Conservation (phyloP, 2,113 vertebrate genomes). For the Peromyscus leucopus region DNA sequence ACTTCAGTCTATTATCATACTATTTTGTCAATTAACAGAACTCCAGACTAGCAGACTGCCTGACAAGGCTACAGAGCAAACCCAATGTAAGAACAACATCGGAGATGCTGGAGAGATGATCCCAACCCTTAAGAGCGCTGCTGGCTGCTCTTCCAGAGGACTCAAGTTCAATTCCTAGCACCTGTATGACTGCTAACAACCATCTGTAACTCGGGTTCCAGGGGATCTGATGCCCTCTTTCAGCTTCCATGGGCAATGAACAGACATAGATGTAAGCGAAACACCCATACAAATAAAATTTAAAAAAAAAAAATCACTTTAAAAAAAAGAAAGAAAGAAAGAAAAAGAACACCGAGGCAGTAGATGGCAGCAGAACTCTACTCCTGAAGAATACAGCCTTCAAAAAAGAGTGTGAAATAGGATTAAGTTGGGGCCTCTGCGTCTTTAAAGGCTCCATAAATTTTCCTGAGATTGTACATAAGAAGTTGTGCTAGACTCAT, state of each 20-base stretch:
- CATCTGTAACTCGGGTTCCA: neutral
- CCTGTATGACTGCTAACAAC: neutral
- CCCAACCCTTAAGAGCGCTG: neutral
- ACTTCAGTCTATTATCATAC: neutral
- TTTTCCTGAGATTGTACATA: neutral
- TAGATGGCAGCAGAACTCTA: slow-evolving; percentile 68
- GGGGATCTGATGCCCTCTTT: neutral
- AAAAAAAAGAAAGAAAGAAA: neutral
- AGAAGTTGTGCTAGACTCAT: neutral
- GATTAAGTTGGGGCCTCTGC: neutral
- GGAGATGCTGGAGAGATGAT: neutral
- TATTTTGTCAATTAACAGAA: neutral
- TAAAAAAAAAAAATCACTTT: neutral
- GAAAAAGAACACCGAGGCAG: neutral
- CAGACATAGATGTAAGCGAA: neutral
- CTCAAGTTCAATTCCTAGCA: neutral
- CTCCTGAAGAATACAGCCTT: neutral
- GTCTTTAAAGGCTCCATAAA: slow-evolving; percentile 25
- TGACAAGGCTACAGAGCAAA: neutral
- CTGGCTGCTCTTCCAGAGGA: neutral
- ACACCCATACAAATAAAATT: neutral
- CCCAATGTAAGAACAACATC: neutral
- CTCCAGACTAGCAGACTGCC: neutral
- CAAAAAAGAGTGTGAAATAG: neutral
- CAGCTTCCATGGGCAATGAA: no score